Base-by-base conservation (phyloP, 2,113 vertebrate species). In the Apistogramma diplotaenia region DNA sequence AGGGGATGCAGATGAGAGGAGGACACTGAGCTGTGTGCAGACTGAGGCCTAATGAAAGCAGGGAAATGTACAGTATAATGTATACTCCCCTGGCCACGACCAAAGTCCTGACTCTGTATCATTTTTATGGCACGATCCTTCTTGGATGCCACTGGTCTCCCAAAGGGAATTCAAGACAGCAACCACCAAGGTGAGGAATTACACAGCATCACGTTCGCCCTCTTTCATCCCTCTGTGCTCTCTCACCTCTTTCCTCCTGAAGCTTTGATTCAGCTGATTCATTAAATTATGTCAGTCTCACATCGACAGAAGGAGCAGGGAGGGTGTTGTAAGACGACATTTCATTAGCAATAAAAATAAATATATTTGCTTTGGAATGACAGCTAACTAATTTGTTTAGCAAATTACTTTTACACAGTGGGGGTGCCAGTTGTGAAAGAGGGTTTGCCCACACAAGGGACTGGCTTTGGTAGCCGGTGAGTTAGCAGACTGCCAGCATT, bases 61-160 rank as follows among this genome's bases (percentile, higher is more conserved):
- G 71, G 74, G 75, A 19, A 71, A 85, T 90, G 87, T 88, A 70
- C 43, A 70, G 2, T 51, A 60, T 89, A 86, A 90, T 87, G 73
- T 76, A 83, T 83, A 71, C 56, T 76, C 79, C 76, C 62, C 89
- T 56, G 82, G 85, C 88, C 86, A 55, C 56, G 77, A 80, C 71
- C 87, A 67, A 83, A 87, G 81, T 79, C 87, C 77, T 77, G 40
- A 29, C 80, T 89, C 88, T 92, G 89, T 83, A 81, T 94, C 91
- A 93, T 90, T 90, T 93, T 94, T 91, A 93, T 90, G 70, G 81
- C 81, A 9, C n/a, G 80, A 93, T 93, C 83, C 72, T 85, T 93
- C 89, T 90, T 35, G 19, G 79, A 78, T 82, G 85, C 82, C 87
- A 49, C 61, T 3, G 25, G 79, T 57, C 23, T 9, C 53, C 81